Conservation (phyloP, 2,797 vertebrate species). For the Lacerta viridis region DNA sequence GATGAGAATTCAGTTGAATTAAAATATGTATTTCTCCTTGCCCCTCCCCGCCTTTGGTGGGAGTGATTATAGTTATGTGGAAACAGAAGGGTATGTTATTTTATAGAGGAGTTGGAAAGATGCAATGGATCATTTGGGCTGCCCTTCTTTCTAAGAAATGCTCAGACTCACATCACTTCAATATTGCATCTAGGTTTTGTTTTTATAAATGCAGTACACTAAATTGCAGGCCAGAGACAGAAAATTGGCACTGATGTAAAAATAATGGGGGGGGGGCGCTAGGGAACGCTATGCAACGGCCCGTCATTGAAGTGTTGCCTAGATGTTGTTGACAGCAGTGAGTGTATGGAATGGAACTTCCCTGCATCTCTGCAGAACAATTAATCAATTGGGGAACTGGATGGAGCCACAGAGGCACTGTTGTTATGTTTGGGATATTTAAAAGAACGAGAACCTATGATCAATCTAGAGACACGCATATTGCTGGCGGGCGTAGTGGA, state of each 20-base stretch:
- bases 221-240: slow-evolving; percentile 5
- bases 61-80: background rate
- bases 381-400: slow-evolving; percentile 1
- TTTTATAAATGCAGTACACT: background rate
- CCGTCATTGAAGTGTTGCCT: slow-evolving; percentile 9
- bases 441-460: slow-evolving; percentile 12
- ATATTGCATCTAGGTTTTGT: background rate
- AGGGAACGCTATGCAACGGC: background rate
- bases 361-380: slow-evolving; percentile 13
- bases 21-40: background rate
- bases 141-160: background rate
- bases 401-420: background rate
- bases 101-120: background rate
- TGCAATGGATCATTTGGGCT: background rate
- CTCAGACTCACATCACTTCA: background rate
- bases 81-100: background rate
- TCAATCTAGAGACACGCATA: background rate
- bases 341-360: background rate
- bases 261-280: background rate
- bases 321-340: background rate
- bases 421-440: background rate
- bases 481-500: background rate
- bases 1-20: background rate
- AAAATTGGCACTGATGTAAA: background rate
- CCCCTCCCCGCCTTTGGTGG: background rate